These are phyloP conservation scores for Eristalinus aeneus DNA, from an alignment of 2,888 invertebrate species.

Conservation along the genomic window DNA sequence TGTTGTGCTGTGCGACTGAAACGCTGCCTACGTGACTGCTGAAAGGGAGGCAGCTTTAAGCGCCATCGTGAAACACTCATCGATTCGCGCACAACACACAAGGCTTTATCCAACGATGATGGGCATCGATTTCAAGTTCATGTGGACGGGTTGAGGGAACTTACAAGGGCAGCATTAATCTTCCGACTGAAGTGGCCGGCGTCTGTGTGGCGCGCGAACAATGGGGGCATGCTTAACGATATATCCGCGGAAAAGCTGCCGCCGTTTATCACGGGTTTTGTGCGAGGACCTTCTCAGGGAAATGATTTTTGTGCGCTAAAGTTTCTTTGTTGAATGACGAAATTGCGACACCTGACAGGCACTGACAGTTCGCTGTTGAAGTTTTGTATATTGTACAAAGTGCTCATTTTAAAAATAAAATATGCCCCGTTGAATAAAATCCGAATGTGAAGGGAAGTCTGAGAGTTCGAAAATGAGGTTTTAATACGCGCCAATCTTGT, in stretches of 20 bases:
- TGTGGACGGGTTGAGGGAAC: not conserved
- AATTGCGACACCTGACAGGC: not conserved
- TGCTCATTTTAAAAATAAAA: too few relatives aligned
- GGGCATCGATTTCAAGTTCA: slow-evolving; percentile 17
- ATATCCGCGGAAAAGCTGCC: not conserved
- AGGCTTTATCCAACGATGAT: not conserved
- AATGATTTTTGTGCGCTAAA: not conserved
- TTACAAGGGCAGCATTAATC: slow-evolving; percentile 8
- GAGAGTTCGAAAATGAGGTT: too few relatives aligned
- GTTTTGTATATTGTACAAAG: too few relatives aligned
- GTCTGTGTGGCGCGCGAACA: not conserved
- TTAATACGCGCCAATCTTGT: too few relatives aligned
- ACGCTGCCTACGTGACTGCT: slow-evolving; percentile 19
- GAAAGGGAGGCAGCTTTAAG: slow-evolving; percentile 5
- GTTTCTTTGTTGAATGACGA: not conserved
- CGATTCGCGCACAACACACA: not conserved
- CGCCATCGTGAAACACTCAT: not conserved
- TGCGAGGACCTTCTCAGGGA: not conserved
- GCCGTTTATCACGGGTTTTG: not conserved
- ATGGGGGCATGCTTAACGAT: not conserved
- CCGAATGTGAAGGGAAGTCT: too few relatives aligned
- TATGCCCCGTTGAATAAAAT: too few relatives aligned
- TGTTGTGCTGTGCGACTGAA: not conserved
- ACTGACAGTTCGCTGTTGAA: too few relatives aligned
- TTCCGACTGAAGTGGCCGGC: not conserved